Conservation (phyloP, 2,797 vertebrate species). For the Leptodactylus fallax region DNA sequence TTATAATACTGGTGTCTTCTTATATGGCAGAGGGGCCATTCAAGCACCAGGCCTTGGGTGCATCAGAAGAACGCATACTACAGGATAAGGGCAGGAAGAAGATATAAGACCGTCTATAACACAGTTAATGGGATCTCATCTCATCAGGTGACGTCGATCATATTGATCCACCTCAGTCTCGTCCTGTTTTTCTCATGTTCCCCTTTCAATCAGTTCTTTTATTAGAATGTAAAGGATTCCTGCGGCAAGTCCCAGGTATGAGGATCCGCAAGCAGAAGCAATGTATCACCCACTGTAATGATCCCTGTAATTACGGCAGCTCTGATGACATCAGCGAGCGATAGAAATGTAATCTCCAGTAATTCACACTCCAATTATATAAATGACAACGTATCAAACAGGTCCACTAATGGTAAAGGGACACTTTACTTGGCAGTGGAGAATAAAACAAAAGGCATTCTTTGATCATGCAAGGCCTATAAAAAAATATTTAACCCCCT, state of each 20-base stretch:
- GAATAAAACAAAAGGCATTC: no score
- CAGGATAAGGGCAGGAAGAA: no score
- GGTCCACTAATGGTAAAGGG: not conserved
- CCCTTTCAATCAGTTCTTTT: conserved; percentile 20
- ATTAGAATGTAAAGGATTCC: conserved; percentile 24
- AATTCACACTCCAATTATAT: not conserved
- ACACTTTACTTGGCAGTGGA: no score
- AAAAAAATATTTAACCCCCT: no score
- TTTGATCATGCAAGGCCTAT: no score
- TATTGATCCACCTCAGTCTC: not conserved
- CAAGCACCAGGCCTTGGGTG: no score
- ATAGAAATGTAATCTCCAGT: not conserved
- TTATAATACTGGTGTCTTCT: no score
- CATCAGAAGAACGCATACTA: no score
- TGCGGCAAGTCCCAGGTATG: not conserved
- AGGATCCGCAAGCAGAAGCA: not conserved
- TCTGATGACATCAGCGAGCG: not conserved
- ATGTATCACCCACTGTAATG: not conserved
- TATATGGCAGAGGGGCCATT: no score
- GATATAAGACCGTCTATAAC: no score
- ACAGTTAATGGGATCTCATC: no score
- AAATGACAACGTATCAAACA: not conserved
- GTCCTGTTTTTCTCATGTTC: not conserved
- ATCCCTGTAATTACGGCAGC: not conserved
- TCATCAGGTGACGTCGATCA: not conserved